These are phyloP conservation scores for Zeuzera pyrina DNA, from an alignment of 2,888 invertebrate species.

Conservation along the genomic window DNA sequence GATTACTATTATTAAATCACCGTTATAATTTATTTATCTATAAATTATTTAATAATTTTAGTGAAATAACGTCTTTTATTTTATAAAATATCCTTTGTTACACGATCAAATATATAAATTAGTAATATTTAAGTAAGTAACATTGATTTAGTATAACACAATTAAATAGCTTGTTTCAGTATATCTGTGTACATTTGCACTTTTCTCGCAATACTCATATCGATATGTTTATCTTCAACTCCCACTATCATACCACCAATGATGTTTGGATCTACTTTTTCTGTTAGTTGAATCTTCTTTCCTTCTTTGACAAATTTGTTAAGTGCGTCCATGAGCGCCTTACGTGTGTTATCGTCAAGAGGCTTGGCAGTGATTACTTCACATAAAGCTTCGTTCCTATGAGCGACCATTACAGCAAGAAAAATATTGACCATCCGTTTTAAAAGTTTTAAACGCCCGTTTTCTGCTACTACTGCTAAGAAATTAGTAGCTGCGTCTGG, in stretches of 20 bases:
- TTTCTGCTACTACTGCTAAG: conserved; percentile 45
- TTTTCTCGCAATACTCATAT: conserved; percentile 47
- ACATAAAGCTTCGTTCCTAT: conserved; percentile 49
- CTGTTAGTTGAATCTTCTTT: conserved; percentile 45
- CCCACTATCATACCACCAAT: conserved; percentile 56
- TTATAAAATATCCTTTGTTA: neutral
- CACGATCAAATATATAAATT: neutral
- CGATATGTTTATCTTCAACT: conserved; percentile 53
- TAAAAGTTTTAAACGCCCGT: conserved; percentile 44
- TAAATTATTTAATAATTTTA: neutral
- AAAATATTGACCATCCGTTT: conserved; percentile 44
- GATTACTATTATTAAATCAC: conserved; percentile 7
- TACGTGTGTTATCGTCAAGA: conserved; percentile 29
- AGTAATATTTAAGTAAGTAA: neutral
- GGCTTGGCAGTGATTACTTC: conserved; percentile 55
- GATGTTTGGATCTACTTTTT: conserved; percentile 41
- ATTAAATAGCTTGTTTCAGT: conserved; percentile 33
- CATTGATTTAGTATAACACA: neutral
- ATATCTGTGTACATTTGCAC: conserved; percentile 47
- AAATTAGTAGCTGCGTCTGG: conserved; percentile 41
- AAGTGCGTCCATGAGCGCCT: conserved; percentile 34
- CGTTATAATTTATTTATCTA: neutral
- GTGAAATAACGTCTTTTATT: neutral
- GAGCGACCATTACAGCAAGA: conserved; percentile 47
- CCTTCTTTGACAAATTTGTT: conserved; percentile 37